Base-by-base conservation (phyloP, 2,113 vertebrate species). In the Catharus minimus region DNA sequence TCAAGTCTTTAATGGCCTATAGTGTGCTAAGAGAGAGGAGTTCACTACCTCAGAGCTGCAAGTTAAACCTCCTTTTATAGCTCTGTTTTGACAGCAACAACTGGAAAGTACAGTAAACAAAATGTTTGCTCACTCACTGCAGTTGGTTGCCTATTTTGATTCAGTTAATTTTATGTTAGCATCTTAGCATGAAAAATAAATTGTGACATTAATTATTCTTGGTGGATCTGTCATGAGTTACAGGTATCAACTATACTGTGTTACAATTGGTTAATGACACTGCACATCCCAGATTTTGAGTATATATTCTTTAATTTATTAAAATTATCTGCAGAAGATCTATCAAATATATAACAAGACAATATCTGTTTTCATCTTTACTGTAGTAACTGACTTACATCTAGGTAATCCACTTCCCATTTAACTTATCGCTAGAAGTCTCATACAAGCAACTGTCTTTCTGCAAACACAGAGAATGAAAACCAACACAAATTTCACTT, bases 291-390 rank as follows among this genome's bases (percentile, higher is more conserved):
- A 92, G 57, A 81, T 81, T 92, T 86, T 91, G 68, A 69, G 43
- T 74, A 65, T 22, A 15, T 86, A 39, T 95, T 94, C 97, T 94
- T 84, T 91, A 55, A 83, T 91, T 95, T 96, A 86, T 96, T 96
- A 94, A 78, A 94, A 92, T 91, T 89, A 84, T 69, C 81, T 88
- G 75, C 90, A 96, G 88, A 95, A 82, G 49, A 88, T 57, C 81
- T 74, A 52, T 69, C 47, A 5, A 49, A 88, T 80, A 74, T 32
- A 56, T 78, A 75, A 90, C 17, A 60, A 65, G 67, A 75, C 46
- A 49, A 15, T 67, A 61, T 78, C n/a, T 87, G n/a, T 72, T 93
- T 94, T 77, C 14, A 24, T 80, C 71, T 68, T 95, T 91, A 61
- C 64, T 60, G 8, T 82, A 81, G 83, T 96, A 92, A 96, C 93